Conservation (phyloP, 1,140 invertebrate species). For the Drosophila rhopaloa region DNA sequence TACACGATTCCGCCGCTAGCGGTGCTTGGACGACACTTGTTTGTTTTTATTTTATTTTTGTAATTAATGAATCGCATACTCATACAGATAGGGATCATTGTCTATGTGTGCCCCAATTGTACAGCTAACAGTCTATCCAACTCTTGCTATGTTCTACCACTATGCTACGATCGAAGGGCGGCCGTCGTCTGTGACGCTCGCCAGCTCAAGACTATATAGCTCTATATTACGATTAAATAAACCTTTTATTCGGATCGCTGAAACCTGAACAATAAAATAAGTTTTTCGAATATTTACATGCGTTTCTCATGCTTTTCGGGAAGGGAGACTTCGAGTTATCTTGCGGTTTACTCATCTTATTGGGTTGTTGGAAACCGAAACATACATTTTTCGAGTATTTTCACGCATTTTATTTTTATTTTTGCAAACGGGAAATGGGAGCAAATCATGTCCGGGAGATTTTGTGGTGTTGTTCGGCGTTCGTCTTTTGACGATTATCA, state of each 20-base stretch:
- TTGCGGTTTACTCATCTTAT: not conserved
- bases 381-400: slow-evolving; percentile 19
- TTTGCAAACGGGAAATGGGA: slow-evolving; percentile 35
- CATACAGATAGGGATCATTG: slow-evolving; percentile 65
- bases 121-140: slow-evolving; percentile 59
- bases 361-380: not conserved
- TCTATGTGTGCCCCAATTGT: slow-evolving; percentile 52
- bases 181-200: slow-evolving; percentile 34
- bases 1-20: slow-evolving; percentile 58
- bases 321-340: not conserved
- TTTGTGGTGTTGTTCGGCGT: slow-evolving; percentile 23
- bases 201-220: slow-evolving; percentile 75
- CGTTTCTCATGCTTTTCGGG: slow-evolving; percentile 3
- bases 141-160: slow-evolving; percentile 54
- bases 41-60: slow-evolving; percentile 71
- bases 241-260: slow-evolving; percentile 67
- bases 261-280: slow-evolving; percentile 77
- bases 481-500: not conserved
- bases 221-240: slow-evolving; percentile 74
- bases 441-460: slow-evolving; percentile 38
- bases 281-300: slow-evolving; percentile 63
- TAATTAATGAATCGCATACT: slow-evolving; percentile 75
- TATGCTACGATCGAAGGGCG: slow-evolving; percentile 35
- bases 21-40: slow-evolving; percentile 69
- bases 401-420: slow-evolving; percentile 7